Percentiles rank a stretch among this genome's conserved stretches.
These are phyloP conservation scores for Leucania comma DNA, from an alignment of 2,888 invertebrate genomes.

Conservation along the genomic window DNA sequence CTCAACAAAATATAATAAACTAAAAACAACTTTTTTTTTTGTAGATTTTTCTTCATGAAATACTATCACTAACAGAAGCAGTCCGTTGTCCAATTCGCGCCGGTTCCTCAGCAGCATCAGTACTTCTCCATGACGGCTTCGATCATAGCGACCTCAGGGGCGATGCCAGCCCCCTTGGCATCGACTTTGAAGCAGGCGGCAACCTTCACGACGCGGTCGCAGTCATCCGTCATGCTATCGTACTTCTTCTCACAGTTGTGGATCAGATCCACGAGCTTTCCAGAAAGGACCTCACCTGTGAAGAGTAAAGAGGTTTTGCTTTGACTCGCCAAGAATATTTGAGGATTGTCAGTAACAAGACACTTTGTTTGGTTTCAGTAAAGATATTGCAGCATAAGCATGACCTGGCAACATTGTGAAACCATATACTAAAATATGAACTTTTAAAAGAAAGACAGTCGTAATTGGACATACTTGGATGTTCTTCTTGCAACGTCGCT, in stretches of 20 bases:
- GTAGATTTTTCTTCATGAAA: slow-evolving; percentile 25
- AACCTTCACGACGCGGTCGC: slow-evolving; percentile 83
- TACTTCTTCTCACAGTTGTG: slow-evolving; percentile 85
- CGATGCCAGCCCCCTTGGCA: slow-evolving; percentile 81
- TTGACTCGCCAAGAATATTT: too few relatives aligned
- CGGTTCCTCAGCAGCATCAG: slow-evolving; percentile 50
- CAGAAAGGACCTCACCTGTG: slow-evolving; percentile 81
- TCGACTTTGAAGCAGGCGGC: slow-evolving; percentile 85
- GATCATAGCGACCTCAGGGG: slow-evolving; percentile 86
- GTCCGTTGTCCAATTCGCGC: slow-evolving; percentile 10
- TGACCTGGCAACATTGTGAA: not conserved
- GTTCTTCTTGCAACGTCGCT: not conserved
- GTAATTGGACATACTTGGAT: not conserved
- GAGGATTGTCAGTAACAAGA: too few relatives aligned
- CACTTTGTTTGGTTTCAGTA: not conserved
- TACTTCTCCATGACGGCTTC: slow-evolving; percentile 86
- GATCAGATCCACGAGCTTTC: slow-evolving; percentile 81
- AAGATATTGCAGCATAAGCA: not conserved
- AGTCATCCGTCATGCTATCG: slow-evolving; percentile 81
- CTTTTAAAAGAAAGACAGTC: not conserved
- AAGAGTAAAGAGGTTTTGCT: not conserved
- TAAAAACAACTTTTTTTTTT: slow-evolving; percentile 28
- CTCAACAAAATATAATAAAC: slow-evolving; percentile 37
- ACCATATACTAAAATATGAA: not conserved
- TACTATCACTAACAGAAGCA: slow-evolving; percentile 31